phyloP scores from a whole-genome alignment of 2,888 invertebrate genomes.

The Steinernema carpocapsae region DNA sequence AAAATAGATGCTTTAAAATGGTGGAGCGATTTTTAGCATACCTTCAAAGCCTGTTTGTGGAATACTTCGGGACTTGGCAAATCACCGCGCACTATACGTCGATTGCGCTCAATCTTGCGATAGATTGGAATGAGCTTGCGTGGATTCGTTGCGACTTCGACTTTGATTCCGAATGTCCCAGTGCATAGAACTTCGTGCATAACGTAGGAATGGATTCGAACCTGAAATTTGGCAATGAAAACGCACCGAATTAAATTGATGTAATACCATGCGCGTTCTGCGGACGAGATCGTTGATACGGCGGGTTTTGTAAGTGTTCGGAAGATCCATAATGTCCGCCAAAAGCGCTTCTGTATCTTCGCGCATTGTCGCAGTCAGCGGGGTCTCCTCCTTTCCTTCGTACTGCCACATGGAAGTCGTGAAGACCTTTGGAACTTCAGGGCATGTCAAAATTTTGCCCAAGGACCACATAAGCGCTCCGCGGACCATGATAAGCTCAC shows the following conservation, averaged over 20 bases:
- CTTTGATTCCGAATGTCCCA: not conserved
- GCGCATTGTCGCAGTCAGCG: not conserved
- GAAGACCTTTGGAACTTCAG: slow-evolving; percentile 45
- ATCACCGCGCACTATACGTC: not conserved
- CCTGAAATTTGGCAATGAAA: not conserved
- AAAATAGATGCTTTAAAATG: not conserved
- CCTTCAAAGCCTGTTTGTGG: not conserved
- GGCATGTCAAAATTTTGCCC: slow-evolving; percentile 39
- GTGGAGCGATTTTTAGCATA: not conserved
- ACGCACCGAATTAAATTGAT: not conserved
- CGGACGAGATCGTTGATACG: not conserved
- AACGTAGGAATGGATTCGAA: not conserved
- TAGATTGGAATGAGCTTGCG: not conserved
- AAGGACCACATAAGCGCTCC: slow-evolving; percentile 47
- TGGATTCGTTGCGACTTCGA: not conserved
- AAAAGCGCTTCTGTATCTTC: not conserved
- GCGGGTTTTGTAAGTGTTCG: not conserved
- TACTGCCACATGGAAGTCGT: slow-evolving; percentile 42
- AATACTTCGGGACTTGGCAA: not conserved
- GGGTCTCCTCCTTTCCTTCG: slow-evolving; percentile 25
- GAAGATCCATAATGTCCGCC: not conserved
- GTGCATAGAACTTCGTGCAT: not conserved
- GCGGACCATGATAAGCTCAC: slow-evolving; percentile 41
- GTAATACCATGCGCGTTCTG: not conserved
- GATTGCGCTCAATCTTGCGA: not conserved